Evolutionary conservation across 2,888 invertebrate genomes (phyloP).

Genomic region (Branchinecta sandiegonensis): DNA sequence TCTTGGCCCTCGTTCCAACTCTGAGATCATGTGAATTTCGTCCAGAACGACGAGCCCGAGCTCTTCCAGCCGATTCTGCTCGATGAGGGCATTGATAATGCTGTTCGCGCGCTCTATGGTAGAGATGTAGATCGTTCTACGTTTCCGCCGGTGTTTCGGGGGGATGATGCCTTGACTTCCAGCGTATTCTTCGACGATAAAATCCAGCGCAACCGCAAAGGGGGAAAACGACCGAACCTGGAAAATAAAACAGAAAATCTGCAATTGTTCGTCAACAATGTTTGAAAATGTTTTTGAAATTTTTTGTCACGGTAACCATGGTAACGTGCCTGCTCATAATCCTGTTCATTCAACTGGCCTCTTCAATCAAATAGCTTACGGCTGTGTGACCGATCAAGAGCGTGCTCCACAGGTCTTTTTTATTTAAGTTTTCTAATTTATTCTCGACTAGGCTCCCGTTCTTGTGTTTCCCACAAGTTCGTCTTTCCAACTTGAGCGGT

Average conservation of each 20-base stretch:
- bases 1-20: slow-evolving; percentile 55
- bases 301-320: no score
- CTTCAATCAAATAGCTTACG: no score
- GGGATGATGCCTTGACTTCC: slow-evolving; percentile 70
- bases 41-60: slow-evolving; percentile 71
- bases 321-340: no score
- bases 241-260: slow-evolving; percentile 25
- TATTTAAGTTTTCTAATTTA: no score
- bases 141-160: slow-evolving; percentile 60
- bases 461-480: no score
- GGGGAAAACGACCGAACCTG: slow-evolving; percentile 67
- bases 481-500: no score
- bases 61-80: slow-evolving; percentile 53
- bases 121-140: slow-evolving; percentile 69
- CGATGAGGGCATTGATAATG: slow-evolving; percentile 69
- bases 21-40: slow-evolving; percentile 85
- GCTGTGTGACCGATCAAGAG: no score
- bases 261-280: no score
- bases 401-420: no score
- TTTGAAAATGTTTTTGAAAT: no score
- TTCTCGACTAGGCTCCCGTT: no score
- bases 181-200: slow-evolving; percentile 89
- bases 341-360: slow-evolving; percentile 18
- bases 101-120: slow-evolving; percentile 89
- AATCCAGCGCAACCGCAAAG: slow-evolving; percentile 71